phyloP scores from a whole-genome alignment of 1,140 invertebrate species.

The Drosophila jambulina region DNA sequence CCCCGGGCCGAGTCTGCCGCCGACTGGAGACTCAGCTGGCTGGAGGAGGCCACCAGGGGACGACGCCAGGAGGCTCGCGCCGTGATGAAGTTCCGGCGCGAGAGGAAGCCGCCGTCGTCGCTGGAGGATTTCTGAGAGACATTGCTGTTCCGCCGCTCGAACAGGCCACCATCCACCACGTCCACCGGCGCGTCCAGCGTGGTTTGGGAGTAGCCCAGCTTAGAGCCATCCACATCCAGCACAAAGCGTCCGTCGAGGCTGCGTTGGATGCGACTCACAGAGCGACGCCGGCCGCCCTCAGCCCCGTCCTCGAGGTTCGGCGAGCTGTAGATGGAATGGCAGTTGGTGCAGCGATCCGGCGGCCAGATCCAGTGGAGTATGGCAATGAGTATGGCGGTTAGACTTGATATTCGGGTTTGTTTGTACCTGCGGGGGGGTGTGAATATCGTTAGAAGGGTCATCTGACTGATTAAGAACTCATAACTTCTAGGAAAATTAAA shows the following conservation, averaged over 20 bases:
- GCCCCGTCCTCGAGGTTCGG: slow-evolving; percentile 70
- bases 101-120: slow-evolving; percentile 93
- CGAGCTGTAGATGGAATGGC: slow-evolving; percentile 83
- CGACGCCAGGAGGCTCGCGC: slow-evolving; percentile 89
- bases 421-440: slow-evolving; percentile 89
- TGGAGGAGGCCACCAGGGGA: slow-evolving; percentile 88
- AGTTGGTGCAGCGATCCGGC: slow-evolving; percentile 87
- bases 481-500: not conserved
- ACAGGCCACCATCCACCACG: slow-evolving; percentile 78
- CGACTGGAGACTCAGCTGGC: slow-evolving; percentile 88
- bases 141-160: slow-evolving; percentile 87
- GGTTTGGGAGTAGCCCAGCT: slow-evolving; percentile 50
- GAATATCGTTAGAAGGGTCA: not conserved
- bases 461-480: not conserved
- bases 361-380: slow-evolving; percentile 89
- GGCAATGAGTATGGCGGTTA: slow-evolving; percentile 89
- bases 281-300: slow-evolving; percentile 39
- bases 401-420: slow-evolving; percentile 97
- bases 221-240: slow-evolving; percentile 85
- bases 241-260: slow-evolving; percentile 91
- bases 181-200: slow-evolving; percentile 51
- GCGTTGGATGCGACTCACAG: slow-evolving; percentile 88
- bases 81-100: slow-evolving; percentile 84
- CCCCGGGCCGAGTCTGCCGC: slow-evolving; percentile 77
- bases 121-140: slow-evolving; percentile 90